phyloP scores from a whole-genome alignment of 1,140 invertebrate genomes.

The Frieseomelitta varia region DNA sequence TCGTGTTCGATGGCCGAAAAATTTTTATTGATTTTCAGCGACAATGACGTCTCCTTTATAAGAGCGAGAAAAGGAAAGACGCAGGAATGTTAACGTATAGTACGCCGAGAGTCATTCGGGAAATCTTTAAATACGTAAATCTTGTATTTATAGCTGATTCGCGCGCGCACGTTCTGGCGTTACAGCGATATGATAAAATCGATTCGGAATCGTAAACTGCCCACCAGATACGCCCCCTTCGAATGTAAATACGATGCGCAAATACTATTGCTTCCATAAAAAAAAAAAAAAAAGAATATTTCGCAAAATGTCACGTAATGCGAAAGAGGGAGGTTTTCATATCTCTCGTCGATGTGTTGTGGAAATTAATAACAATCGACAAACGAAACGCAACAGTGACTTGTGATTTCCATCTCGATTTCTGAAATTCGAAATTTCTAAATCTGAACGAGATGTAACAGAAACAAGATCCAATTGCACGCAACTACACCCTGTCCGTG shows the following conservation, averaged over 20 bases:
- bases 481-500: too few relatives aligned
- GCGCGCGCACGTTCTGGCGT: background rate
- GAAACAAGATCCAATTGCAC: too few relatives aligned
- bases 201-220: background rate
- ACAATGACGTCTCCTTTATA: background rate
- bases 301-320: background rate
- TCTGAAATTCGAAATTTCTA: background rate
- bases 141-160: slow-evolving; percentile 3
- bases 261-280: background rate
- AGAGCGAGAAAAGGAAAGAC: background rate
- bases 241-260: background rate
- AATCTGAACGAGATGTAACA: too few relatives aligned
- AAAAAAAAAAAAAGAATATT: background rate
- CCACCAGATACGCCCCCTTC: background rate
- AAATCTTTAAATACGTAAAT: background rate
- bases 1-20: too few relatives aligned
- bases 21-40: too few relatives aligned
- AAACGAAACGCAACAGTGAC: too few relatives aligned
- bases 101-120: background rate
- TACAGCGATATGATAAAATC: background rate
- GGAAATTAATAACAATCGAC: background rate
- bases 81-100: background rate
- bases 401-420: background rate
- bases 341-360: background rate
- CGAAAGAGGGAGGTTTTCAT: too few relatives aligned